Percentiles rank a stretch among this genome's conserved stretches.
These are phyloP conservation scores for Augiades crinisus DNA, from an alignment of 2,888 invertebrate species.

Conservation along the genomic window DNA sequence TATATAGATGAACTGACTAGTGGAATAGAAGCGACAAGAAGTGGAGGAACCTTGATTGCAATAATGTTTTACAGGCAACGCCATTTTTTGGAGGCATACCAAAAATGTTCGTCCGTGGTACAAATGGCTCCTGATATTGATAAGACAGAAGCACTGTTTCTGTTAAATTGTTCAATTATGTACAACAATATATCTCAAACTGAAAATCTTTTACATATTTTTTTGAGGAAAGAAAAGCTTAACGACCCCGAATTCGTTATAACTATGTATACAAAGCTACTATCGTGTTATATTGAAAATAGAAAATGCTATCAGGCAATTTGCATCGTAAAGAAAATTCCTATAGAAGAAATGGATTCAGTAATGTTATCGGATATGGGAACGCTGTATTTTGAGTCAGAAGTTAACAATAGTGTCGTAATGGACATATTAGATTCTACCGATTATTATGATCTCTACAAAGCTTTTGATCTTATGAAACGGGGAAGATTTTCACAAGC, in stretches of 20 bases:
- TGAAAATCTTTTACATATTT: slow-evolving; percentile 55
- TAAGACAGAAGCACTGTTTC: slow-evolving; percentile 45
- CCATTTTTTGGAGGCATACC: slow-evolving; percentile 77
- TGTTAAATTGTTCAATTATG: slow-evolving; percentile 56
- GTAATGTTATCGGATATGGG: slow-evolving; percentile 47
- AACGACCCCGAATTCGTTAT: slow-evolving; percentile 39
- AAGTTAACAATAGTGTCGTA: slow-evolving; percentile 42
- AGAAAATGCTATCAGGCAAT: slow-evolving; percentile 71
- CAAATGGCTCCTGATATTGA: background rate
- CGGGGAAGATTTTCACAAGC: slow-evolving; percentile 76
- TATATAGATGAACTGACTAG: slow-evolving; percentile 75
- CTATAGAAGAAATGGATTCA: slow-evolving; percentile 39
- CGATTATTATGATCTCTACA: slow-evolving; percentile 55
- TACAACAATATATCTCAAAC: slow-evolving; percentile 56
- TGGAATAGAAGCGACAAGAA: slow-evolving; percentile 79
- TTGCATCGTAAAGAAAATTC: slow-evolving; percentile 49
- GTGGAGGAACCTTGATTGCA: slow-evolving; percentile 82
- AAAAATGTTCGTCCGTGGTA: slow-evolving; percentile 52
- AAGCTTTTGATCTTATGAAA: slow-evolving; percentile 69
- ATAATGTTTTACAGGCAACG: slow-evolving; percentile 72
- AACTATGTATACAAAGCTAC: slow-evolving; percentile 41
- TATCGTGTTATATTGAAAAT: slow-evolving; percentile 50
- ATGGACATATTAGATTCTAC: slow-evolving; percentile 45
- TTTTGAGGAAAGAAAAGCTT: slow-evolving; percentile 53
- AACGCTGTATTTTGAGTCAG: slow-evolving; percentile 51